phyloP scores from a whole-genome alignment of 2,888 invertebrate species.

The Cecidostiba fungosa region DNA sequence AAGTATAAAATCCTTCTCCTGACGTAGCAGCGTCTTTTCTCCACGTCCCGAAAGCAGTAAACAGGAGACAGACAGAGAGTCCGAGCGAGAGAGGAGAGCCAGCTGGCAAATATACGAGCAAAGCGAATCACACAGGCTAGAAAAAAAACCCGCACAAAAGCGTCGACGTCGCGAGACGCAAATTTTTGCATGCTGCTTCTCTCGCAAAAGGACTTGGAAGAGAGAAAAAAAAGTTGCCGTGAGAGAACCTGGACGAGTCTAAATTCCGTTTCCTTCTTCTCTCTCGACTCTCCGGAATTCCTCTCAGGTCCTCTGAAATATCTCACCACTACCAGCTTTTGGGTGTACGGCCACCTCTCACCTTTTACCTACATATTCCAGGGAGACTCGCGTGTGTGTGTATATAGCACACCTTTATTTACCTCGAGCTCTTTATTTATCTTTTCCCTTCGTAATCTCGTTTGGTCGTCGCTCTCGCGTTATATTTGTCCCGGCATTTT shows the following conservation, averaged over 20 bases:
- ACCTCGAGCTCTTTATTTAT: not conserved
- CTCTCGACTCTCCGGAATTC: constrained; percentile 9
- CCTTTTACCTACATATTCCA: not conserved
- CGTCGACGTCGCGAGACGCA: not conserved
- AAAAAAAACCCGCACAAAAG: not conserved
- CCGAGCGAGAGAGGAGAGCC: not conserved
- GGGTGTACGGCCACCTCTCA: not conserved
- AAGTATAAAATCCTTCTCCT: not conserved
- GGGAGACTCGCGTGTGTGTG: not conserved
- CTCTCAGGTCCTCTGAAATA: constrained; percentile 23
- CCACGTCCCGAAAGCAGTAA: not conserved
- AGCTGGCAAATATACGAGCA: no score
- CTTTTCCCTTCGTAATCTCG: not conserved
- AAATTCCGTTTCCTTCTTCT: constrained; percentile 35
- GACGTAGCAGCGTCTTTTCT: not conserved
- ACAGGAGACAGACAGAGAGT: not conserved
- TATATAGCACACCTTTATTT: constrained; percentile 1
- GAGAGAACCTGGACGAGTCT: not conserved
- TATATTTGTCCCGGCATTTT: not conserved
- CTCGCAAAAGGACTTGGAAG: not conserved
- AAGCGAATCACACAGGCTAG: not conserved
- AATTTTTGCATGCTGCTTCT: not conserved
- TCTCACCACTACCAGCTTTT: not conserved
- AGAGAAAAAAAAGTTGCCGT: not conserved
- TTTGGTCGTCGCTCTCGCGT: not conserved